These are phyloP conservation scores for Lycia hirtaria DNA, from an alignment of 2,888 invertebrate genomes.

Conservation along the genomic window DNA sequence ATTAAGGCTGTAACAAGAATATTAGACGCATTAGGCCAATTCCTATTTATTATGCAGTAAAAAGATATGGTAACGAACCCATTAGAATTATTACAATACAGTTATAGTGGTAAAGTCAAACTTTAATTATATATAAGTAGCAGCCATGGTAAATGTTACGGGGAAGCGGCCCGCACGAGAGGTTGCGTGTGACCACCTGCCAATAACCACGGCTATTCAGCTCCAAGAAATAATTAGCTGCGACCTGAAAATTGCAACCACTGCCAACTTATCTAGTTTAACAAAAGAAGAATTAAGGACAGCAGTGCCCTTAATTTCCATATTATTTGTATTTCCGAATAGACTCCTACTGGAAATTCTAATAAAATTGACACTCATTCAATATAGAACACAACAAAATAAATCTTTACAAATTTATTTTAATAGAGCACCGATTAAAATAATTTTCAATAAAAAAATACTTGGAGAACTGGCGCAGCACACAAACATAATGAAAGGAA, in stretches of 20 bases:
- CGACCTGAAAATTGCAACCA: slow-evolving; percentile 58
- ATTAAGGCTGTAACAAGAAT: no score
- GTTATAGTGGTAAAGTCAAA: slow-evolving; percentile 38
- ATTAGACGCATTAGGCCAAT: no score
- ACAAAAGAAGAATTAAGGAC: neutral
- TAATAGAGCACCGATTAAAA: no score
- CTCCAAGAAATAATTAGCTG: slow-evolving; percentile 61
- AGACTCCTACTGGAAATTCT: no score
- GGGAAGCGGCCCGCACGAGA: slow-evolving; percentile 64
- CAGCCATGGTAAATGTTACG: slow-evolving; percentile 53
- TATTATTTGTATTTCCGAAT: no score
- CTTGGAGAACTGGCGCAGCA: no score
- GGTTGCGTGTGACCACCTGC: slow-evolving; percentile 75
- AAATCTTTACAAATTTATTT: no score
- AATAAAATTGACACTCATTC: no score
- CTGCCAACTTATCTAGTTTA: neutral
- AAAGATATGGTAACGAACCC: slow-evolving; percentile 14
- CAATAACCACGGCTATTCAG: slow-evolving; percentile 63
- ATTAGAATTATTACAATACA: slow-evolving; percentile 27
- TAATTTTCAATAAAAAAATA: no score
- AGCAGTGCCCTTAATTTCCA: no score
- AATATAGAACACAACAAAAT: no score
- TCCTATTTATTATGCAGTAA: neutral
- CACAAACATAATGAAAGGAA: no score
- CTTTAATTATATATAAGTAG: slow-evolving; percentile 67